Base-by-base conservation (phyloP, 2,797 vertebrate species). In the Megalops cyprinoides region DNA sequence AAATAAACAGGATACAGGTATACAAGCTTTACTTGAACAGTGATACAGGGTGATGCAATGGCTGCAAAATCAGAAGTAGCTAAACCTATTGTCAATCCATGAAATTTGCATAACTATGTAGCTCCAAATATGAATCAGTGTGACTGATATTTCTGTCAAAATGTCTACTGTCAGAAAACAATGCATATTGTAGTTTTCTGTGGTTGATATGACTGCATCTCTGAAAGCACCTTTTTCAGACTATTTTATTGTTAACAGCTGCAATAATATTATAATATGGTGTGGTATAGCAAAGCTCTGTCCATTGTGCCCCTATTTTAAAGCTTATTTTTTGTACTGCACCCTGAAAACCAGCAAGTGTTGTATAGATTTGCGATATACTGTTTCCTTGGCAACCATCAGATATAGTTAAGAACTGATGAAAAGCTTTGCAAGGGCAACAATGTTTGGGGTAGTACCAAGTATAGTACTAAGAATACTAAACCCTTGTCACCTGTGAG, bases 221-320 rank as follows among this genome's bases (percentile, higher is more conserved):
- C 44, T 49, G 25, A 31, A 25, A 48, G 14, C 20, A 76, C 76
- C 69, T 69, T 76, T 76, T 55, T 55, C n/a, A 55, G 37, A 14
- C 1, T 37, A 14, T 37, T 76, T 15, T 74, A 74, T 48, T 74
- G 46, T 74, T 28, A 25, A 39, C 73, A 76, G 51, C 74, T 37
- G 74, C 49, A 76, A 76, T 75, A 75, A 75, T 55, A 53, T 76
- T 34, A 37, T 20, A 28, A 48, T 31, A 55, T 23, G 14, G 28
- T 76, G 74, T 31, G 8, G 28, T 18, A 12, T 14, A 55, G 28
- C 15, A 34, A 0, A 9, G 3, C 18, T 39, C 44, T 28, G 42
- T 8, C n/a, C 3, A 31, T n/a, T 15, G 15, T 48, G 8, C 31
- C 31, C 18, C 31, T 9, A 15, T 42, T 37, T 55, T 1, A 49